These are phyloP conservation scores for cattle (Bos taurus) DNA, from an alignment of 2,113 vertebrate genomes.

Conservation along the genomic window DNA sequence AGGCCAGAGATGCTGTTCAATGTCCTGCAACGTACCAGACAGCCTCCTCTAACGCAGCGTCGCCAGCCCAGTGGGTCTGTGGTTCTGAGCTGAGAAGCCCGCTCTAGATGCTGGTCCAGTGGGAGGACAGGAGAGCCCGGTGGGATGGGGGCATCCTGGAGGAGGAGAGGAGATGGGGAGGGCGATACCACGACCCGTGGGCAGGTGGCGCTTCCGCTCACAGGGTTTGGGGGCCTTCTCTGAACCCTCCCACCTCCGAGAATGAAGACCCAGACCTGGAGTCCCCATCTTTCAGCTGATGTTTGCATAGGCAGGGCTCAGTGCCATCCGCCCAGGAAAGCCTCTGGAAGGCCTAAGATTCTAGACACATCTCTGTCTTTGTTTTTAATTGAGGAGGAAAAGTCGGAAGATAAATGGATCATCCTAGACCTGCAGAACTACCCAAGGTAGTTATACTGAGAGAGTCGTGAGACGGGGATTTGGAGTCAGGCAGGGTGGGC, in stretches of 20 bases:
- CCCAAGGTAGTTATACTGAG: rapidly evolving
- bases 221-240: not conserved
- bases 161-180: not conserved
- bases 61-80: rapidly evolving
- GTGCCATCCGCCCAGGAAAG: not conserved
- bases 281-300: rapidly evolving
- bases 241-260: not conserved
- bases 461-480: not conserved
- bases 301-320: rapidly evolving
- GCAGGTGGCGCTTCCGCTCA: rapidly evolving
- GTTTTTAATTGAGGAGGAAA: constrained; percentile 21
- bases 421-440: not conserved
- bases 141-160: not conserved
- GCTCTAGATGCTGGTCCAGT: not conserved
- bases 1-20: not conserved
- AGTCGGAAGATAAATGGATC: not conserved
- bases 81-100: not conserved
- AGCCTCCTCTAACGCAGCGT: not conserved
- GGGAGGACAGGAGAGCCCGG: rapidly evolving
- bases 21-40: rapidly evolving
- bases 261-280: not conserved
- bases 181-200: rapidly evolving
- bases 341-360: not conserved
- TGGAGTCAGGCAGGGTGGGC: not conserved
- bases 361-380: constrained; percentile 15